Base-by-base conservation (phyloP, 2,888 invertebrate genomes). In the Trileptium ribeirensis region DNA sequence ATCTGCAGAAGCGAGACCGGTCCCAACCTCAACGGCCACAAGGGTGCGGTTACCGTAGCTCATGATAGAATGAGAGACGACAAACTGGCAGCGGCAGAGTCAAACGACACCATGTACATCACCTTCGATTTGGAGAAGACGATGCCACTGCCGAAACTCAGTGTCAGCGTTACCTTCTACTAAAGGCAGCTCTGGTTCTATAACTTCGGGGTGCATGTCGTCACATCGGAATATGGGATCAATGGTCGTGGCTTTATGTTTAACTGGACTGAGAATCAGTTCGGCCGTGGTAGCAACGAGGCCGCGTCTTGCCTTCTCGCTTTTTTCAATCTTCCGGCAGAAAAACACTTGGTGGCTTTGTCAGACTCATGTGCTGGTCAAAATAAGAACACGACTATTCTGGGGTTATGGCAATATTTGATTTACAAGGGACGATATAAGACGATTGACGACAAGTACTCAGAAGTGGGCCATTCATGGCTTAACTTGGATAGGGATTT, bases 401-500 rank as follows among this genome's bases (percentile, higher is more conserved):
- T 70, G 2, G 24, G 38, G 36, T 75, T 75, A n/a, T 75, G 77
- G 77, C 77, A 75, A 8, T 34, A 24, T 15, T 8, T 75, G n/a
- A 19, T 75, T 29, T 24, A 2, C 19, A 34, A 36, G 29, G 8
- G 29, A 36, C 77, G 77, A 8, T 75, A 38, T 36, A 8, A 34
- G 3, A 3, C 8, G 8, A 36, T 75, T 29, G 77, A 75, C 77
- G 38, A 75, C 77, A 75, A 75, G 37, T 75, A 38, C 39, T 39
- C 77, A 36, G 77, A 75, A 3, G 37, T 75, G 36, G 77, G 77
- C 2, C 77, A 75, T 39, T 34, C 77, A 8, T 75, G 39, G n/a
- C 36, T 75, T 36, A 39, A 75, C 36, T 75, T 39, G 8, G 34
- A 75, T 36, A 8, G 77, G 8, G 77, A 75, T 36, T 75, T 75